These are phyloP conservation scores for Stichopus horrens DNA, from an alignment of 53 echinoderm and acorn worm genomes.

Conservation along the genomic window DNA sequence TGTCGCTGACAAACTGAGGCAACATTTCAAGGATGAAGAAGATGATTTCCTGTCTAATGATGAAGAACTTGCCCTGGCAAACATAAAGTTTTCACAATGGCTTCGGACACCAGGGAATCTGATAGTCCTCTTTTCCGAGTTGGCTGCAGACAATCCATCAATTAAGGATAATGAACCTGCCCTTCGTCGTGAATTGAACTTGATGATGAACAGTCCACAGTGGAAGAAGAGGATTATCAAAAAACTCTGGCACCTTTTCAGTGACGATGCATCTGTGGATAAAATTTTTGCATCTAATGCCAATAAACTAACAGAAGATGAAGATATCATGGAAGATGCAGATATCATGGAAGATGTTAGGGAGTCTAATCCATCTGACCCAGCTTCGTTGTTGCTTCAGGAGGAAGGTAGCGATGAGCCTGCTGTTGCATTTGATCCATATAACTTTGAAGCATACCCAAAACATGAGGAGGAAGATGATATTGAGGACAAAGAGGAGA, in stretches of 20 bases:
- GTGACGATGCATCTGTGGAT: neutral
- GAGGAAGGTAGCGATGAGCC: neutral
- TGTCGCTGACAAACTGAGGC: neutral
- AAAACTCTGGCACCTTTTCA: constrained; percentile 20
- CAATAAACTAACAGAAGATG: neutral
- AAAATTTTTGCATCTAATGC: neutral
- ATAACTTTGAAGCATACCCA: neutral
- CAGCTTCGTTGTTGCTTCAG: neutral
- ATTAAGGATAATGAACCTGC: neutral
- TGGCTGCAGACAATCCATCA: neutral
- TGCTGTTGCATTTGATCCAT: neutral
- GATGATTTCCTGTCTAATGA: constrained; percentile 6
- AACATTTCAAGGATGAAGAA: neutral
- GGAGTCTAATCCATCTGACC: neutral
- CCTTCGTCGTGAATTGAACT: neutral
- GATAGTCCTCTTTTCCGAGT: constrained; percentile 9
- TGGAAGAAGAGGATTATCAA: constrained; percentile 21
- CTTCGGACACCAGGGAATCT: neutral
- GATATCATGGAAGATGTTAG: constrained; percentile 1
- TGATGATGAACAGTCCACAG: constrained; percentile 31
- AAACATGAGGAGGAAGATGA: neutral
- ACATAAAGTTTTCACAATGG: constrained; percentile 19
- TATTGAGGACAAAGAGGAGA: neutral
- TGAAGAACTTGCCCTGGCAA: constrained; percentile 24
- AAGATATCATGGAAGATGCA: neutral